Evolutionary conservation across 2,888 invertebrate species (phyloP).

Genomic region (Pyrrhosoma nymphula): DNA sequence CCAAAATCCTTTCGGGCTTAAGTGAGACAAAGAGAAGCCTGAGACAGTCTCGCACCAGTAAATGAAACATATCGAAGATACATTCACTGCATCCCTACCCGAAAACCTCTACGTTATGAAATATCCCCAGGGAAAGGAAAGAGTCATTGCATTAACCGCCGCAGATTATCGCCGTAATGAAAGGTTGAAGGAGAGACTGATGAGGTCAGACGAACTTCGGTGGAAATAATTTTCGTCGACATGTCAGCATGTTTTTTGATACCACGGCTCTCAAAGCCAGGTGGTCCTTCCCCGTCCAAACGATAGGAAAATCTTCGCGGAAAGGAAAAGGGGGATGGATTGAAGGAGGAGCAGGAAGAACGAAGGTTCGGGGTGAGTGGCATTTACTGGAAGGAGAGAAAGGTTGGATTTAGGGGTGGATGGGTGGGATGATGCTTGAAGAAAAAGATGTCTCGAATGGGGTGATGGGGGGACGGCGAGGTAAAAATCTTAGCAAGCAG

Average conservation of each 20-base stretch:
- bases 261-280: not conserved
- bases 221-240: not conserved
- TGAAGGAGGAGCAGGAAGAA: not conserved
- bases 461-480: not conserved
- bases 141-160: not conserved
- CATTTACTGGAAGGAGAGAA: not conserved
- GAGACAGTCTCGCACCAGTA: not conserved
- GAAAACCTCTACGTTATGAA: not conserved
- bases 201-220: not conserved
- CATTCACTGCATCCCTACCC: not conserved
- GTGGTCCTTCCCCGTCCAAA: not conserved
- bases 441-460: not conserved
- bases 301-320: not conserved
- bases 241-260: conserved; percentile 9
- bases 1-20: too few relatives aligned
- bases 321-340: not conserved
- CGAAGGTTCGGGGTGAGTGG: not conserved
- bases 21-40: not conserved
- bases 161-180: not conserved
- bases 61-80: not conserved
- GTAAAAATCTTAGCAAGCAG: not conserved
- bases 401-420: too few relatives aligned
- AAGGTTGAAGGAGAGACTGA: not conserved
- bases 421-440: not conserved
- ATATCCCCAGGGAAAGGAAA: not conserved